Evolutionary conservation across 2,888 invertebrate genomes (phyloP).

Genomic region (Slavum lentiscoides): DNA sequence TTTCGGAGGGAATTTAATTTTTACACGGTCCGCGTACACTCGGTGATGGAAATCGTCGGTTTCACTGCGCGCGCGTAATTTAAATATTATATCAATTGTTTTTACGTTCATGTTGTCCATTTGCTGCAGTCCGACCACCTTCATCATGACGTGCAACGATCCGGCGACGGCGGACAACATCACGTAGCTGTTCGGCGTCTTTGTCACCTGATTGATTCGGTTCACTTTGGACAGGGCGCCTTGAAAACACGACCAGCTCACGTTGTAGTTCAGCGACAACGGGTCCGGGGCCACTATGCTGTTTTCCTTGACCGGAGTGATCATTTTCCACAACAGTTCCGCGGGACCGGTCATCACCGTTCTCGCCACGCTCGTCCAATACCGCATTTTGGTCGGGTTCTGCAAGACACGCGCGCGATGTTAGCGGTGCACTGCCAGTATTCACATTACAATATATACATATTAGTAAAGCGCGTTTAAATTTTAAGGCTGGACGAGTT

Average conservation of each 20-base stretch:
- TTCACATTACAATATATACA: too few species aligned
- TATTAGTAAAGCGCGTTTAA: too few species aligned
- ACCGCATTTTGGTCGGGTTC: slow-evolving; percentile 54
- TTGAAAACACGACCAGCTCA: slow-evolving; percentile 44
- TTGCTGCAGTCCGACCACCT: slow-evolving; percentile 61
- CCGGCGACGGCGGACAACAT: slow-evolving; percentile 64
- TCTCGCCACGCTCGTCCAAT: slow-evolving; percentile 37
- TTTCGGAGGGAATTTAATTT: too few species aligned
- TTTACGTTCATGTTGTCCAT: slow-evolving; percentile 63
- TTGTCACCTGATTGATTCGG: slow-evolving; percentile 64
- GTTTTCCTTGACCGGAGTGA: slow-evolving; percentile 14
- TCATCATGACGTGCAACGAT: slow-evolving; percentile 62
- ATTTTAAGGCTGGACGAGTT: too few species aligned
- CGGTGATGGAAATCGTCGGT: too few species aligned
- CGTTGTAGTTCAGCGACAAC: slow-evolving; percentile 30
- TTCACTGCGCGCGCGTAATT: too few species aligned
- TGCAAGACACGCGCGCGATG: slow-evolving; percentile 54
- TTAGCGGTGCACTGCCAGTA: too few species aligned
- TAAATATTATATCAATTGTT: not conserved
- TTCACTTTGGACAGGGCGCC: slow-evolving; percentile 59
- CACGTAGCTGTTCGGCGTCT: slow-evolving; percentile 64
- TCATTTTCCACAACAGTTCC: slow-evolving; percentile 45
- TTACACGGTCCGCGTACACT: too few species aligned
- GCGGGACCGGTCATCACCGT: slow-evolving; percentile 43
- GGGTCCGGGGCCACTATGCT: slow-evolving; percentile 18